A percentile compares a stretch with the other conserved stretches of the same genome.
phyloP scores from a whole-genome alignment of 2,113 vertebrate genomes.

The Brachypteracias leptosomus region DNA sequence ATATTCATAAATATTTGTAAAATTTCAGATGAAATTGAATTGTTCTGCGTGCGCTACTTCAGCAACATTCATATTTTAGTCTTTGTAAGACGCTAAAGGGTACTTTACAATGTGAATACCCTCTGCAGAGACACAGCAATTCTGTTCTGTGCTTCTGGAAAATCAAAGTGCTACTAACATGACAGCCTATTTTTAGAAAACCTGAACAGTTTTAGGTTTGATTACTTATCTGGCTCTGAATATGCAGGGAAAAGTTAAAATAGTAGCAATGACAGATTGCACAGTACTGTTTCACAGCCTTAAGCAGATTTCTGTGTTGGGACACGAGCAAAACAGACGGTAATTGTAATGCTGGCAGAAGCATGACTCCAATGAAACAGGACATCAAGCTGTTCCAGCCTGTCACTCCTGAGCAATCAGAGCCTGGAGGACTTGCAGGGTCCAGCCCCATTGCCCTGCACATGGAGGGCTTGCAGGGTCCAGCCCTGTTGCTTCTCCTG shows the following conservation, averaged over 20 bases:
- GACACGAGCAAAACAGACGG: not conserved
- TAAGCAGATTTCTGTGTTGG: not conserved
- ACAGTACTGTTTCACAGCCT: not conserved
- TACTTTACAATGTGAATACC: not conserved
- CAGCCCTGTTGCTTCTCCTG: not conserved
- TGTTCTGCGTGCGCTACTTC: not conserved
- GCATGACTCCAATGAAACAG: not conserved
- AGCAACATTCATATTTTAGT: not conserved
- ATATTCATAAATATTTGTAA: not conserved
- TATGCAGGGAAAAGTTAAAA: not conserved
- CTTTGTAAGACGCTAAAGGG: not conserved
- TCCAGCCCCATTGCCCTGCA: not conserved
- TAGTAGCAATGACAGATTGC: not conserved
- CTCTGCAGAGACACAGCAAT: not conserved
- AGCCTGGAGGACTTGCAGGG: not conserved
- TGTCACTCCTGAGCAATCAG: not conserved
- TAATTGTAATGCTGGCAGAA: not conserved
- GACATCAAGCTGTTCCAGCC: not conserved
- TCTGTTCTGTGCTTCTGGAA: not conserved
- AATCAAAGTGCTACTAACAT: not conserved
- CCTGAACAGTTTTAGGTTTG: not conserved
- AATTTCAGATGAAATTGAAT: not conserved
- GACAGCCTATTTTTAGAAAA: not conserved
- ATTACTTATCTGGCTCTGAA: not conserved
- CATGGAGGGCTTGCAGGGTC: not conserved